A percentile compares a stretch with the other conserved stretches of the same genome.
These are phyloP conservation scores for Amphibalanus amphitrite DNA, from an alignment of 1,140 invertebrate species.

Conservation along the genomic window DNA sequence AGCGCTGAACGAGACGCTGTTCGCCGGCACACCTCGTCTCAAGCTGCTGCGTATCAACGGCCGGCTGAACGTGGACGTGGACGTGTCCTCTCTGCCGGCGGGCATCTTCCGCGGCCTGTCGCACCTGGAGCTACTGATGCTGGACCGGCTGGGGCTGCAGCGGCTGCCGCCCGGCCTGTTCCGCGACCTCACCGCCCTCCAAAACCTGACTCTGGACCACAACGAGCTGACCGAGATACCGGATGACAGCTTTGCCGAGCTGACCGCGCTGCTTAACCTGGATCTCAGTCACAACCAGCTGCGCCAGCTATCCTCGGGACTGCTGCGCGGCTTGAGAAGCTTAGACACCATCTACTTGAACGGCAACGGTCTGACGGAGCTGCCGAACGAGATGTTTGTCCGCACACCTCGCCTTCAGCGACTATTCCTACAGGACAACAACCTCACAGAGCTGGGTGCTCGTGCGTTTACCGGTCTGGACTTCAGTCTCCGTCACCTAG, in stretches of 20 bases:
- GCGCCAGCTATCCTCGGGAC: slow-evolving; percentile 10
- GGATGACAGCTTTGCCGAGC: slow-evolving; percentile 35
- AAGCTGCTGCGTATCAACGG: slow-evolving; percentile 5
- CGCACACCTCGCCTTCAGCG: slow-evolving; percentile 23
- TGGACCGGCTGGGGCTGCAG: slow-evolving; percentile 4
- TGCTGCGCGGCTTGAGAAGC: slow-evolving; percentile 19
- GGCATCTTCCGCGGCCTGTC: not conserved
- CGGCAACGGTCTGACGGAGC: slow-evolving; percentile 32
- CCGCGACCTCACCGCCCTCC: slow-evolving; percentile 28
- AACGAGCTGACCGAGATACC: slow-evolving; percentile 31
- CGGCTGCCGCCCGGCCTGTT: slow-evolving; percentile 34
- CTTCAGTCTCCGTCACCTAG: not conserved
- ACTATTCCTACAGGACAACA: slow-evolving; percentile 29
- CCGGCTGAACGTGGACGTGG: not conserved
- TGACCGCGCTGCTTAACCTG: slow-evolving; percentile 33
- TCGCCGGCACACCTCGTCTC: not conserved
- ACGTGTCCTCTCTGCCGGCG: not conserved
- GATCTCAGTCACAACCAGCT: slow-evolving; percentile 38
- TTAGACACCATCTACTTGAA: slow-evolving; percentile 35
- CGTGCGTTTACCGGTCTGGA: slow-evolving; percentile 10
- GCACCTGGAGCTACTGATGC: not conserved
- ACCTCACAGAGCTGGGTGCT: slow-evolving; percentile 21
- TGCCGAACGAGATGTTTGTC: slow-evolving; percentile 16
- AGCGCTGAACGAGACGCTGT: not conserved
- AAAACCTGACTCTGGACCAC: slow-evolving; percentile 28